Base-by-base conservation (phyloP, 2,888 invertebrate species). In the Lasius platythorax region DNA sequence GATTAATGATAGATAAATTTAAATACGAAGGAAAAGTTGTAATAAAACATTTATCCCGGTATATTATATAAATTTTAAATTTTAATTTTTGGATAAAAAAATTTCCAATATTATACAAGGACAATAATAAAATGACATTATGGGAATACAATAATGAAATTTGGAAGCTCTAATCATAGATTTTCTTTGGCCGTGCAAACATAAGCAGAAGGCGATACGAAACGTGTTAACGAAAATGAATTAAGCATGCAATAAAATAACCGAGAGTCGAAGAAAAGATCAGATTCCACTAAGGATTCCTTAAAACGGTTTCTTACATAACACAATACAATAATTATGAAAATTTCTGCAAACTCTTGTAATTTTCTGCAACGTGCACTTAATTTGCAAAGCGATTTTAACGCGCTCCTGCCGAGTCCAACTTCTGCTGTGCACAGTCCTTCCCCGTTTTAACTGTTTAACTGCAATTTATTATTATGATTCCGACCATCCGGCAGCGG, bases 401-500 rank as follows among this genome's bases (percentile, higher is more conserved):
- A 15, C 40, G 40, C 40, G 12, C 43, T n/a, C 15, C 9, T n/a
- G 43, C 12, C 28, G 11, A 37, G 11, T 53, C 12, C 37, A 53
- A 12, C 66, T 40, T 30, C 18, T 30, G 30, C 61, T 46, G 15
- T 46, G 50, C 50, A 23, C 40, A 58, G 58, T 5, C 63, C 18
- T 5, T 53, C 30, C 18, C n/a, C 56, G 28, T 56, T 78, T 78
- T 78, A 78, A 79, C 58, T 68, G 68, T 68, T 79, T 61, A 68
- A 68, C 33, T 70, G 33, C 18, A 70, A 70, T 79, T 61, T 70
- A 79, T 70, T 79, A 50, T 79, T 46, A 56, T 28, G 61, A 61
- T 70, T 63, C 61, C 70, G 40, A 33, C 68, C n/a, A 58, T 68
- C 58, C 68, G 58, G 15, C 43, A 33, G 30, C n/a, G 8, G 40